Percentiles rank a stretch among this genome's conserved stretches.
phyloP scores from a whole-genome alignment of 1,140 invertebrate species.

The Atopsyche davidsoni region DNA sequence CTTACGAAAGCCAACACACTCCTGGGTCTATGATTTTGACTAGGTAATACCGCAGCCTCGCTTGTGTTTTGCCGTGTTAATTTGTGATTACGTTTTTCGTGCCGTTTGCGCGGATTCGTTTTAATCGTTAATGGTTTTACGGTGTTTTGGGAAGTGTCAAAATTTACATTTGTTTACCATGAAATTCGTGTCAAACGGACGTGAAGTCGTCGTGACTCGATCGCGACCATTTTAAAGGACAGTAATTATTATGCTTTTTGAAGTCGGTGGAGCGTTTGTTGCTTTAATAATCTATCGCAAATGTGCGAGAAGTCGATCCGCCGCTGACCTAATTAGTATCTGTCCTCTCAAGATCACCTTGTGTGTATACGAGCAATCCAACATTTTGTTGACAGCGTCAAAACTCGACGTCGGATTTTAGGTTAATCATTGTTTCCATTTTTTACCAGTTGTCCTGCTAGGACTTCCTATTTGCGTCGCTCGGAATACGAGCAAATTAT shows the following conservation, averaged over 20 bases:
- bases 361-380: too few relatives aligned
- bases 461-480: too few relatives aligned
- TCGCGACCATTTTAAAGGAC: slow-evolving; percentile 18
- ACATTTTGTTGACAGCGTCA: too few relatives aligned
- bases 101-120: neutral
- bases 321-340: too few relatives aligned
- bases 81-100: neutral
- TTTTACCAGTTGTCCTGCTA: too few relatives aligned
- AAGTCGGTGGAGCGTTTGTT: slow-evolving; percentile 14
- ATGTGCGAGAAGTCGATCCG: too few relatives aligned
- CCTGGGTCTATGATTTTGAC: slow-evolving; percentile 22
- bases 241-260: slow-evolving; percentile 9
- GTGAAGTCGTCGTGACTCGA: slow-evolving; percentile 10
- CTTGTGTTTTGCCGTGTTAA: slow-evolving; percentile 9
- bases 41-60: slow-evolving; percentile 13
- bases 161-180: slow-evolving; percentile 21
- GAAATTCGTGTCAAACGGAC: slow-evolving; percentile 18
- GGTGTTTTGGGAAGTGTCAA: slow-evolving; percentile 11
- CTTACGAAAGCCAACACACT: slow-evolving; percentile 25
- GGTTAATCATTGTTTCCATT: slow-evolving; percentile 17
- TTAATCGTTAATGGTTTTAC: neutral
- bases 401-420: too few relatives aligned
- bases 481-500: too few relatives aligned
- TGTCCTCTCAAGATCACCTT: too few relatives aligned
- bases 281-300: slow-evolving; percentile 4